Evolutionary conservation across 1,140 invertebrate species (phyloP), one percentile per base, ranked within the genome.

Genomic region (Microplitis demolitor): DNA sequence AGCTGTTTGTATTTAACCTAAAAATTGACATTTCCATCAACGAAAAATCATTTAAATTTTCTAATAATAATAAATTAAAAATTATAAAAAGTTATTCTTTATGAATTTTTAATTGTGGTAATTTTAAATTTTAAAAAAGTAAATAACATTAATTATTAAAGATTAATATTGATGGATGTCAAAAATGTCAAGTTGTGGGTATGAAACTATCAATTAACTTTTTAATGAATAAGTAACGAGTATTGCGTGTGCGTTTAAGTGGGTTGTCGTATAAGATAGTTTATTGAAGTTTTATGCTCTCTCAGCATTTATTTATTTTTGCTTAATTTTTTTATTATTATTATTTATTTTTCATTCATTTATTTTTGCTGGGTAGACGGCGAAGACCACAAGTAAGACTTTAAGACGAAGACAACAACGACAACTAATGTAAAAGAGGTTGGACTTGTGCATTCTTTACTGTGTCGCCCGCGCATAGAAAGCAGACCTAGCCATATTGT

Each of bases 401-500:
- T 45, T 45, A 70, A 51, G 68, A 71, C 70, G 70, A 72, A 50
- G 51, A 72, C 45, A 39, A 54, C 58, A 63, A 39, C 61, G 53
- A 74, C 64, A 45, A 74, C 60, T 24, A 35, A 53, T 14, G 63
- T 71, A 67, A 62, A 69, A 75, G 64, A 53, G 51, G 64, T 73
- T 68, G 78, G 73, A 67, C 75, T 45, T 74, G 73, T 72, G 64
- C 69, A 67, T 74, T 77, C 74, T 74, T 72, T 72, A 75, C 37
- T 66, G 70, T 45, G 6, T 77, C 77, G 76, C 77, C 74, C 77
- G 74, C 80, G 76, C 75, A 76, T 82, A 82, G 81, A 83, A 83
- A 83, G 79, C 81, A 77, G 76, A 74, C 76, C 71, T 75, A 74
- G 74, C 80, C 79, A 82, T 82, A 82, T 83, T 78, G 50, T 74